Base-by-base conservation (phyloP, 2,113 vertebrate genomes). In the Ictalurus furcatus region DNA sequence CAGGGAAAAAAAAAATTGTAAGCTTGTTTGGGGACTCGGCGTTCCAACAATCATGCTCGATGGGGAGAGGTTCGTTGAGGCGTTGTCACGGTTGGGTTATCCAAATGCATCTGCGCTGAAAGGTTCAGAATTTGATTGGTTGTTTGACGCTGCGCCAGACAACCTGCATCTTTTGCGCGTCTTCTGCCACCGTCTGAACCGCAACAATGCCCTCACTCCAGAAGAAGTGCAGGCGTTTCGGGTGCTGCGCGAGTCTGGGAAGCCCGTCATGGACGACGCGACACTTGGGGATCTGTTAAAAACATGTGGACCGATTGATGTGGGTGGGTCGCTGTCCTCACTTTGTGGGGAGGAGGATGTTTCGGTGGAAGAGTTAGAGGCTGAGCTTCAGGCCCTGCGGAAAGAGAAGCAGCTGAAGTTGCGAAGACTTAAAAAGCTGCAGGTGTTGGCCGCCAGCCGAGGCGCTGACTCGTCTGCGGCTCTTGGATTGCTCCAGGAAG, bases 111-210 rank as follows among this genome's bases (percentile, higher is more conserved):
- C 94, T 58, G 89, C 88, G 6, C 95, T 99, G 78, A 96, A 96
- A 90, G 96, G 95, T 87, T 97, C 96, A 7, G 97, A 98, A 92
- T 99, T 99, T 90, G 98, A 99, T 92, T 99, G 98, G 98, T 93
- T 99, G 86, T 98, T 98, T 93, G 97, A 99, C 63, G 96, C 97
- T 4, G 91, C 94, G 25, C 94, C 84, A 0, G 97, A 97, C 91
- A 95, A 93, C 59, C 96, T 92, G 79, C 91, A 95, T 0, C 97
- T 99, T 90, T 88, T 99, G 91, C 95, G 95, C 13, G 98, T 98
- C 93, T 97, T 99, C 90, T 99, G 97, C 94, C 94, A 93, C 25
- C 96, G 91, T 63, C 89, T 97, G 90, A 97, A 92, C 81, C 95
- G 92, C 84, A 94, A 92, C 86, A 94, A 97, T 23, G 95, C 97